phyloP scores from a whole-genome alignment of 2,797 vertebrate species.

The Myotis myotis region DNA sequence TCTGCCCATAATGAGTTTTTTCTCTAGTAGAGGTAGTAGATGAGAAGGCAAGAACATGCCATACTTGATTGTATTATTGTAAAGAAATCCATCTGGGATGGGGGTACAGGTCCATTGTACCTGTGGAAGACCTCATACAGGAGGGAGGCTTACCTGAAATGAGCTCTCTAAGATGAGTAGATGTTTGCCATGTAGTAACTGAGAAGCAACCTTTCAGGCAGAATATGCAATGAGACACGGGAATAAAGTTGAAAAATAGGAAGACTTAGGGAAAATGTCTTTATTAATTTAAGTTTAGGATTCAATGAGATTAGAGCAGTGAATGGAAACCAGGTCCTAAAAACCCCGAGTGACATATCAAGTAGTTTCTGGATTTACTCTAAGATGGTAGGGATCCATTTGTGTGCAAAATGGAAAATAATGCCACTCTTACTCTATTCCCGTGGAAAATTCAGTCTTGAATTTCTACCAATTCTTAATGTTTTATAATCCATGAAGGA shows the following conservation, averaged over 20 bases:
- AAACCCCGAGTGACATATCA: neutral
- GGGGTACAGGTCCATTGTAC: neutral
- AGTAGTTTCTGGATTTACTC: neutral
- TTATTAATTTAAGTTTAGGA: neutral
- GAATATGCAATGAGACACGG: neutral
- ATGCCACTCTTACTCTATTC: neutral
- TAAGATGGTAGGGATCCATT: neutral
- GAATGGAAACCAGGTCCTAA: neutral
- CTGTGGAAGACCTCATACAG: neutral
- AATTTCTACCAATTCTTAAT: slow-evolving; percentile 9
- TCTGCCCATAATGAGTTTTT: neutral
- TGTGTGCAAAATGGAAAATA: neutral
- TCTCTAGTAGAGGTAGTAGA: neutral
- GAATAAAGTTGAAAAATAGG: neutral
- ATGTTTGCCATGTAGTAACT: neutral
- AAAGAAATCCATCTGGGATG: neutral
- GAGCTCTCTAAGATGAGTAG: neutral
- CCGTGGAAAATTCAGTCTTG: slow-evolving; percentile 5
- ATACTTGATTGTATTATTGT: neutral
- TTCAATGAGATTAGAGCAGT: neutral
- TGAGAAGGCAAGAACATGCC: neutral
- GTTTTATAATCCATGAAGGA: neutral
- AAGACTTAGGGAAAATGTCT: neutral
- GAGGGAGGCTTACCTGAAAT: neutral
- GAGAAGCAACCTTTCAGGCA: neutral